Evolutionary conservation across 2,888 invertebrate genomes (phyloP), one percentile per base, ranked within the genome.

Genomic region (Euphydryas editha): DNA sequence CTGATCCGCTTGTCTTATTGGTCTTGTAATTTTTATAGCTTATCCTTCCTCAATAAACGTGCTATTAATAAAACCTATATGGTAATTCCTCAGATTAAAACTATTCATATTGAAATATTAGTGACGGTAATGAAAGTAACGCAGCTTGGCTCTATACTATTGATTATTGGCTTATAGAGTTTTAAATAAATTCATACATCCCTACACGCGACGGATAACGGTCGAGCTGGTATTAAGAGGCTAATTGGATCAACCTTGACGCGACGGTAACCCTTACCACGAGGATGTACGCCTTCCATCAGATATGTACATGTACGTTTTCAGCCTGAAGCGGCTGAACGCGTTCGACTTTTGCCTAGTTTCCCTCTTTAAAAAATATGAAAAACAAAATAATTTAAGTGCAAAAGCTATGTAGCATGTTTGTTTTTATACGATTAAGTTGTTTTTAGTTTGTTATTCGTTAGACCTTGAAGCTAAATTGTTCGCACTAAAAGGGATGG

Each of bases 201-300:
- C 67, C 66, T 62, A 71, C 74, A 64, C 63, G 72, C 54, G 63
- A 55, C 63, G 67, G 62, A 69, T 72, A 69, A 67, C 57, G 59
- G 37, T 37, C 72, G 77, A 75, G 77, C 74, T 78, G 76, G 77
- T 83, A 82, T 86, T 84, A 85, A 81, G 82, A 82, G 81, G 78
- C 81, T 91, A 92, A 92, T 92, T 91, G 90, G 88, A 92, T 92
- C 77, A 90, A 87, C 92, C 91, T 92, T 92, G 90, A 76, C 76
- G 83, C 85, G 83, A 75, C 85, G 84, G 81, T 85, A 88, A 88
- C 91, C 88, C 90, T 84, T 84, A 84, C 77, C 76, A 81, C 75
- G 78, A 78, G 83, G 84, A 78, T 83, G 82, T 59, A 72, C 72
- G 75, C 72, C 74, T 67, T 75, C 73, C 54, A 54, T n/a, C n/a